Evolutionary conservation across 2,888 invertebrate genomes (phyloP).

Genomic region (Seira ritae): DNA sequence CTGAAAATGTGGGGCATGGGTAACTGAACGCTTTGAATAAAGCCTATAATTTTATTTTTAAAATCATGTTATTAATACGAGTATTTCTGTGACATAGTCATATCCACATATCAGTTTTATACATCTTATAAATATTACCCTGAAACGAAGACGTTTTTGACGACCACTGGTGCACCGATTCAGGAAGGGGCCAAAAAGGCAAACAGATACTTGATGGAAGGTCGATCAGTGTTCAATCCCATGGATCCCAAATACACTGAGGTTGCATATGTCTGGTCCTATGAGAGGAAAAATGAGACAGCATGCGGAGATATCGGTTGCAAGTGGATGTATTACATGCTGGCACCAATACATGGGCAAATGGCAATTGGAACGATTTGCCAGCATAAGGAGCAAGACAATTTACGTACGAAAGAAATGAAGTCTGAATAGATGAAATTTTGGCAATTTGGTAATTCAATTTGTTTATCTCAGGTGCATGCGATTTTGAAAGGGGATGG

Average conservation of each 20-base stretch:
- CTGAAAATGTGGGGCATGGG: conserved; percentile 50
- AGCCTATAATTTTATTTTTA: not conserved
- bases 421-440: conserved; percentile 3
- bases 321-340: conserved; percentile 40
- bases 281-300: conserved; percentile 42
- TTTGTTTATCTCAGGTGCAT: conserved; percentile 27
- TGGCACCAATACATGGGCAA: conserved; percentile 39
- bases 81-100: not conserved
- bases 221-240: not conserved
- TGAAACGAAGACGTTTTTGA: not conserved
- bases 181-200: conserved; percentile 20
- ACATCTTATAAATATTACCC: conserved; percentile 30
- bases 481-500: conserved; percentile 40
- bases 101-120: conserved; percentile 44
- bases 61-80: too few relatives aligned
- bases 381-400: conserved; percentile 32
- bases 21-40: not conserved
- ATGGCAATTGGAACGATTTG: conserved; percentile 37
- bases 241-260: too few relatives aligned
- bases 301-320: conserved; percentile 11
- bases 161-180: not conserved
- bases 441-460: not conserved
- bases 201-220: conserved; percentile 6
- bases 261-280: conserved; percentile 31
- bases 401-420: conserved; percentile 17